Evolutionary conservation across 1,140 invertebrate species (phyloP), one percentile per base, ranked within the genome.

Genomic region (Ips nitidus): DNA sequence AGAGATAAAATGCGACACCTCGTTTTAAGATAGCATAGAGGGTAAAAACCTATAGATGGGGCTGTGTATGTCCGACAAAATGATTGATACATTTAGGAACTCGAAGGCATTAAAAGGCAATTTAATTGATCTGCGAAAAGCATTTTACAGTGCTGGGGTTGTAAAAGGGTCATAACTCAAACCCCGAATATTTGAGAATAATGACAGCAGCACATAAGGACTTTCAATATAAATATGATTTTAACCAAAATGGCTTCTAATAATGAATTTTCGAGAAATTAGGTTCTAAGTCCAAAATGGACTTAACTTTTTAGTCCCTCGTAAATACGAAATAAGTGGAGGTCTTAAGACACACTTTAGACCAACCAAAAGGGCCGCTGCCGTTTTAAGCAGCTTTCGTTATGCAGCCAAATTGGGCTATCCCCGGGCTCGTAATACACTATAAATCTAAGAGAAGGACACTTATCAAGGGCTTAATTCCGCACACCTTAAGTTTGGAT

Each of bases 331-430:
- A 55, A 58, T 58, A 66, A 57, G 55, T 45, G n/a, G 36, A 40
- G 53, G 55, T 42, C 40, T 66, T 66, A 66, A 42, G 42, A 58
- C 64, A 42, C 50, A 66, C 57, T 53, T 66, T 66, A 66, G 53
- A 58, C 43, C 41, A 42, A 58, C 64, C 58, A 45, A 50, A 55
- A 52, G 53, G 43, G 58, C n/a, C 64, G 41, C 55, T 37, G 47
- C 53, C 53, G 43, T 5, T 57, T 58, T 47, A 57, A 66, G 64
- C 64, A 58, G 64, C 64, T 66, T 66, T 66, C 64, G 64, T 39
- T 57, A 58, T 66, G 64, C 64, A 66, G 64, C 50, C 64, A 58
- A 66, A 66, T 66, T 66, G 64, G 64, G 53, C 64, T n/a, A 58
- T 58, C 53, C 42, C 64, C 2, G 40, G 58, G 58, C 64, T 55